Percentiles rank a stretch among this genome's conserved stretches.
Conservation (phyloP, 2,113 vertebrate species). For the Lipophrys pholis region DNA sequence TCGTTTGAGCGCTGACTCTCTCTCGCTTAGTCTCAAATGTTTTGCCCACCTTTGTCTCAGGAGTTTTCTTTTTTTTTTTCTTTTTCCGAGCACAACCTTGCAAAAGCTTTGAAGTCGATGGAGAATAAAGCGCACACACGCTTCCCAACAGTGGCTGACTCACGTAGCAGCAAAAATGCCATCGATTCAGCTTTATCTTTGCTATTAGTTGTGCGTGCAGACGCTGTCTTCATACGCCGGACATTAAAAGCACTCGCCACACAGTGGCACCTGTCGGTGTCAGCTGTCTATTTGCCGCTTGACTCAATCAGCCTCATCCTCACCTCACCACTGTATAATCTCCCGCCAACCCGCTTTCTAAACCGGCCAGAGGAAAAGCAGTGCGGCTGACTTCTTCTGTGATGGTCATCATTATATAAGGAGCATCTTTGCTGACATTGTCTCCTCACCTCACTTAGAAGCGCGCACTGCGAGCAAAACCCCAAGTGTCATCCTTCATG, state of each 20-base stretch:
- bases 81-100: not conserved
- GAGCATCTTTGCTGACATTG: constrained; percentile 1
- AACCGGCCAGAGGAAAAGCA: constrained; percentile 5
- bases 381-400: constrained; percentile 20
- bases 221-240: not conserved
- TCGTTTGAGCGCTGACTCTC: not conserved
- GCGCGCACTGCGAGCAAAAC: constrained; percentile 37
- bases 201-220: not conserved
- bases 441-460: constrained; percentile 18
- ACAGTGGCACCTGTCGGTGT: constrained; percentile 27
- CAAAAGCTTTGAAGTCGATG: constrained; percentile 9
- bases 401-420: constrained; percentile 31
- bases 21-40: not conserved
- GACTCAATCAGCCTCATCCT: constrained; percentile 19
- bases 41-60: constrained; percentile 7
- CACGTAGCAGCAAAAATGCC: not conserved
- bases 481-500: constrained; percentile 40
- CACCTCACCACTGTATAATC: not conserved
- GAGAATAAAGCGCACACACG: not conserved
- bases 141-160: constrained; percentile 1
- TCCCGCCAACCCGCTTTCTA: constrained; percentile 7
- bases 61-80: not conserved
- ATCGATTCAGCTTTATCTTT: constrained; percentile 4
- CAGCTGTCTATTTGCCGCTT: constrained; percentile 38
- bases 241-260: constrained; percentile 27